Evolutionary conservation across 1,140 invertebrate genomes (phyloP), one percentile per base, ranked within the genome.

Genomic region (Coboldia fuscipes): DNA sequence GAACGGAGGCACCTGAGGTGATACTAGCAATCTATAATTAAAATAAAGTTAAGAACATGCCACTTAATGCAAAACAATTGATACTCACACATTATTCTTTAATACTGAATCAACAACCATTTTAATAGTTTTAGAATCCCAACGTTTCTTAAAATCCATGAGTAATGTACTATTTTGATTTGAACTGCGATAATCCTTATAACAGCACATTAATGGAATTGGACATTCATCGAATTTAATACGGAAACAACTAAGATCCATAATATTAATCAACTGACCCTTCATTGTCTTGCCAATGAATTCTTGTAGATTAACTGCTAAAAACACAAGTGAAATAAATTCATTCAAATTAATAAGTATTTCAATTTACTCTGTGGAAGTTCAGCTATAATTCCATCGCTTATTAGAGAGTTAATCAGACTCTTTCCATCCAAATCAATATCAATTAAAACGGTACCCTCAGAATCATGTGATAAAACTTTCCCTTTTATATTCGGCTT

Each of bases 241-340:
- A 34, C 51, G 45, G 32, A 54, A 54, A 35, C 41, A 50, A 2
- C 41, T 41, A 45, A 54, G 46, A 36, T 52, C 43, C 14, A 44
- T 42, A 18, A 54, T 45, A 7, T 40, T 47, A 8, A 41, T 44
- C 9, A 54, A 50, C 32, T 41, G 48, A 9, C 44, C 51, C 19
- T 46, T 40, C 21, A 54, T 39, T 36, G 52, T 52, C 31, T 54
- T 51, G 10, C 51, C 51, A 14, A 47, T 41, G 31, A 54, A 20
- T 1, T 52, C 37, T 32, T 38, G 37, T 9, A 54, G 39, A 15
- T 42, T 42, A 13, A 51, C 37, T 33, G 46, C 51, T 54, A 19
- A 23, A 18, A 31, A 39, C 3, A 36, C 0, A 34, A 37, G 19
- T 17, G 21, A 18, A 8, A 36, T 13, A 33, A 19, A 14, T 2